Evolutionary conservation across 2,113 vertebrate genomes (phyloP), one percentile per base, ranked within the genome.

Genomic region (Lepus europaeus): DNA sequence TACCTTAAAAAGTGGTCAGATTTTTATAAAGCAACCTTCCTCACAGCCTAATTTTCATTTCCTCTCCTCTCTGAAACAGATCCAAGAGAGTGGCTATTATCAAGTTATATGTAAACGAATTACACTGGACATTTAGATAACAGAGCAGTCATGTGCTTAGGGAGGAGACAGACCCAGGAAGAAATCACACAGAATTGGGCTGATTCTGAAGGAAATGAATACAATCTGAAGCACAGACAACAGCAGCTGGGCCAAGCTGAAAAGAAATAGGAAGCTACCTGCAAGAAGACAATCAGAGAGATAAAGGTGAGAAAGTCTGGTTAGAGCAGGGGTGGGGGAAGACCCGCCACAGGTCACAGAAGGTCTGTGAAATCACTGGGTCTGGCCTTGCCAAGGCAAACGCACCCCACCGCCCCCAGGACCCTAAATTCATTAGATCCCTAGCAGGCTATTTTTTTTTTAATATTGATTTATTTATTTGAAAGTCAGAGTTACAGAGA

Each of bases 141-240:
- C 3, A 33, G 20, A 81, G 49, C 31, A 33, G 87, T 51, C 90
- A 51, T 25, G 61, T 73, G 53, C 70, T 29, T 81, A 72, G 31
- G 84, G 45, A 68, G 36, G 64, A 82, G 59, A 66, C 88, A 45
- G 61, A 76, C 61, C 76, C 74, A 78, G 33, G 51, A 59, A 92
- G 63, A 90, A 31, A 9, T 87, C 70, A 76, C 4, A 33, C 45
- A 82, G 59, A 74, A 89, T 53, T 12, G 74, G 72, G 45, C 19
- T 69, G 33, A 29, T 91, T 19, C 89, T 87, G 87, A 56, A 53
- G 56, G 69, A 93, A 81, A 91, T 70, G 84, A 79, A 93, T 33
- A 82, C 29, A 90, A 90, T 56, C 63, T 89, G 63, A 81, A 89
- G 59, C 29, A 87, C 9, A 19, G 74, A 22, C 68, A 89, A 33